These are phyloP conservation scores for Prinia subflava DNA, from an alignment of 2,113 vertebrate species.

Conservation along the genomic window DNA sequence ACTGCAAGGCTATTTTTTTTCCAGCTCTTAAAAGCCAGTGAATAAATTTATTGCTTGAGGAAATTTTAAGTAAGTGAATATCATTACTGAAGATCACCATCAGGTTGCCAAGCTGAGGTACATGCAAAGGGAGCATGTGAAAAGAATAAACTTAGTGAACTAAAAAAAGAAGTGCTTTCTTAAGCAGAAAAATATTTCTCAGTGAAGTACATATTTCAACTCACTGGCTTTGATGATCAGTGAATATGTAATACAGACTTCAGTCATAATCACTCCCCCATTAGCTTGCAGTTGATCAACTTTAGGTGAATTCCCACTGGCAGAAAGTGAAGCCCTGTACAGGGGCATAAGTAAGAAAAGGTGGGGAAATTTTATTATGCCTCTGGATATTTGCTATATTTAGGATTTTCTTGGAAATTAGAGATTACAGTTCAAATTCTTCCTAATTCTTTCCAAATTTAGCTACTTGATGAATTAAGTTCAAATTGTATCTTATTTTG, in stretches of 20 bases:
- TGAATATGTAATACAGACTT: neutral
- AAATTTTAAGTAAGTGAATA: neutral
- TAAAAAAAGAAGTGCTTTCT: neutral
- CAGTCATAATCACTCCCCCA: neutral
- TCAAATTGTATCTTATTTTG: neutral
- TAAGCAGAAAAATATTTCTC: slow-evolving; percentile 5
- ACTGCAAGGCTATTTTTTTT: neutral
- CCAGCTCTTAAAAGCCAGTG: neutral
- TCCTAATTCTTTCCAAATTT: neutral
- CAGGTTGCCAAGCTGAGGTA: neutral
- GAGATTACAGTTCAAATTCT: neutral
- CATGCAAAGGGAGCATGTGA: neutral
- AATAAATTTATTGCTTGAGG: slow-evolving; percentile 8
- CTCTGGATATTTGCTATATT: neutral
- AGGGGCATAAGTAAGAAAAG: neutral
- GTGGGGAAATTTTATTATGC: neutral
- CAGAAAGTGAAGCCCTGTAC: neutral
- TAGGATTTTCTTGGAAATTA: neutral
- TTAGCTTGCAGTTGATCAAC: neutral
- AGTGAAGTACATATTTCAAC: neutral
- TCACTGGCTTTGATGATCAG: neutral
- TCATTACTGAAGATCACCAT: neutral
- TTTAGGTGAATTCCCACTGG: neutral
- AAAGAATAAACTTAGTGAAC: neutral
- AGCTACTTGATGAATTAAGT: neutral